Evolutionary conservation across 2,113 vertebrate genomes (phyloP), one percentile per base, ranked within the genome.

Genomic region (Leptocoma aspasia): DNA sequence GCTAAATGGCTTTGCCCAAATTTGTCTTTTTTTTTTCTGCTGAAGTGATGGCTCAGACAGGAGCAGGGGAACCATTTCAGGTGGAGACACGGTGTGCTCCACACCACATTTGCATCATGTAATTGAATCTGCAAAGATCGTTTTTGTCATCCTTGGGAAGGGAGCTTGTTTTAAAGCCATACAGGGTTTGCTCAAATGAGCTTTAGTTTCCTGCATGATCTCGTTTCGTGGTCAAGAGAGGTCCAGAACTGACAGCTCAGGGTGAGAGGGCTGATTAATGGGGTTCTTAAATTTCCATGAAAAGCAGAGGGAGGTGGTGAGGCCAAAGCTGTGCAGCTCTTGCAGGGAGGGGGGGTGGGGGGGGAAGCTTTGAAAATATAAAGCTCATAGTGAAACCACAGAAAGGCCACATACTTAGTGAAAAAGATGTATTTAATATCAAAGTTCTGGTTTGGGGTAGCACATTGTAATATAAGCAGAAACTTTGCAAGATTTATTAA

Each of bases 21-120:
- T 92, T 28, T 65, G 28, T 39, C 10, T 0, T 42, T 23, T 14
- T 79, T 59, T 87, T 39, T 92, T 79, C 69, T 86, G 53, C 44
- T 5, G 2, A 17, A 87, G 39, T 1, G 15, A 54, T 30, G 69
- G 73, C 69, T 95, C 21, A 18, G 66, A 41, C 61, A 59, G 68
- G 76, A 60, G 59, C 4, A 0, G 37, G 49, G 66, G 16, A 68
- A 35, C 53, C 8, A 2, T 59, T 69, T 24, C 54, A 19, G 80
- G 52, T 27, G 47, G 44, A 68, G 57, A 7, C 1, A 2, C 6
- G 0, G 5, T 2, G 13, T 9, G 54, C 50, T 95, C 80, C 65
- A 41, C 4, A 10, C 22, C 23, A 14, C 71, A 10, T 86, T 82
- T 69, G 49, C 83, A 69, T 82, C 12, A 0, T 35, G 3, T 65